Base-by-base conservation (phyloP, 2,113 vertebrate genomes). In the Jaculus jaculus region DNA sequence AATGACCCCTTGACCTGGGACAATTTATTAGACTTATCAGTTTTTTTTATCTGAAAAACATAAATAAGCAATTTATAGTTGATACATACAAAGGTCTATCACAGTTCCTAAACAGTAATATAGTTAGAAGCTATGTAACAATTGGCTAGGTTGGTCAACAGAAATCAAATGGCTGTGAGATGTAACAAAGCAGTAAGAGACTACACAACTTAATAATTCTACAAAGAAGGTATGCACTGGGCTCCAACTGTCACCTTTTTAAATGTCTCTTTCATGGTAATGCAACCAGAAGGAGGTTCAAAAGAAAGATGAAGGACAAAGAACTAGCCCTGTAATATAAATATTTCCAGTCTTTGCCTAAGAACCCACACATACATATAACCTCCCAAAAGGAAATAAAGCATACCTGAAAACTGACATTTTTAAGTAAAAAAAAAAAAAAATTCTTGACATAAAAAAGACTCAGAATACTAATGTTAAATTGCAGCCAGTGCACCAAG, bases 381-480 rank as follows among this genome's bases (percentile, higher is more conserved):
- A 92, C 0, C 2, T 89, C 37, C 66, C 34, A 66, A 81, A 94
- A 72, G 30, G 74, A 17, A 82, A 88, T 13, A 83, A 6, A 71
- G 79, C 11, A 2, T 54, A 85, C 6, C 58, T 39, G 24, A 34
- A 95, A 86, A 89, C 32, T 82, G 86, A 71, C 34, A 78, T 90
- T 82, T 91, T 95, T 51, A 93, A 91, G 84, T 95, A 54, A 96
- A 96, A 90, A n/a, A 12, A 54, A 60, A 72, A 95, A 95, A 84
- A 34, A 79, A 47, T 71, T 71, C 21, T 94, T 81, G 11, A 51
- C 37, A 65, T 51, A 89, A 28, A 37, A 91, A 92, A 93, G 9
- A 89, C 77, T 86, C 0, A 84, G 5, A 82, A 79, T 34, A 68
- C 26, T 90, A 74, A 5, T 80, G 8, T 47, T 87, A 92, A 92